Percentiles rank a stretch among this genome's conserved stretches.
Evolutionary conservation across 2,888 invertebrate genomes (phyloP).

Genomic region (Drosophila melanocephala): DNA sequence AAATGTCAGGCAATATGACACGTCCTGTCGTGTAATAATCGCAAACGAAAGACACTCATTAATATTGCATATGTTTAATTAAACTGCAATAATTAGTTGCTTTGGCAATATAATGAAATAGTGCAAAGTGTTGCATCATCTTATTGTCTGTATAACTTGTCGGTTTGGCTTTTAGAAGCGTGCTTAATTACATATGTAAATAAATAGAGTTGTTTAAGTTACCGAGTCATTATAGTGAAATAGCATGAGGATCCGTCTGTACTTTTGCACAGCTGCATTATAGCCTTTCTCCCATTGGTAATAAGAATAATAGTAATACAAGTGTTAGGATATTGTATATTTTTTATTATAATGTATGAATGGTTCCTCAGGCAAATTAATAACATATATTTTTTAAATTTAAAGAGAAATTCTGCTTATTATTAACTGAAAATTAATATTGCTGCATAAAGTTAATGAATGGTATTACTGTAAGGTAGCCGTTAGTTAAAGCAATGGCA

Average conservation of each 20-base stretch:
- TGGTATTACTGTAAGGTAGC: neutral
- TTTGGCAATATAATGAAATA: neutral
- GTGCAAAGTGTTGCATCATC: neutral
- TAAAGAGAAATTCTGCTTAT: neutral
- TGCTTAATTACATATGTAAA: neutral
- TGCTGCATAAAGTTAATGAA: neutral
- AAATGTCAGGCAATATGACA: constrained; percentile 36
- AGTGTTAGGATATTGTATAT: neutral
- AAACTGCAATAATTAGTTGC: constrained; percentile 8
- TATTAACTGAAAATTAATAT: neutral
- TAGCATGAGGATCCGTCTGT: too few relatives aligned
- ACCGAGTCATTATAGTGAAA: too few relatives aligned
- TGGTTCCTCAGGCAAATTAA: neutral
- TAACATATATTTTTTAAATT: neutral
- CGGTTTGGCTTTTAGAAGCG: neutral
- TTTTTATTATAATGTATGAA: neutral
- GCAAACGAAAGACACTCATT: constrained; percentile 12
- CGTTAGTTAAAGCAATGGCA: neutral
- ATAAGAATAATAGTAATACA: neutral
- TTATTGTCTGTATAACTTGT: neutral
- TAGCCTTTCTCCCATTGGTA: neutral
- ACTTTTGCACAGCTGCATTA: neutral
- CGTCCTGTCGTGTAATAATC: constrained; percentile 15
- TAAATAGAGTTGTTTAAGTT: neutral
- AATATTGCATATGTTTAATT: constrained; percentile 15